Evolutionary conservation across 1,140 invertebrate species (phyloP).

Genomic region (Eulimnadia texana): DNA sequence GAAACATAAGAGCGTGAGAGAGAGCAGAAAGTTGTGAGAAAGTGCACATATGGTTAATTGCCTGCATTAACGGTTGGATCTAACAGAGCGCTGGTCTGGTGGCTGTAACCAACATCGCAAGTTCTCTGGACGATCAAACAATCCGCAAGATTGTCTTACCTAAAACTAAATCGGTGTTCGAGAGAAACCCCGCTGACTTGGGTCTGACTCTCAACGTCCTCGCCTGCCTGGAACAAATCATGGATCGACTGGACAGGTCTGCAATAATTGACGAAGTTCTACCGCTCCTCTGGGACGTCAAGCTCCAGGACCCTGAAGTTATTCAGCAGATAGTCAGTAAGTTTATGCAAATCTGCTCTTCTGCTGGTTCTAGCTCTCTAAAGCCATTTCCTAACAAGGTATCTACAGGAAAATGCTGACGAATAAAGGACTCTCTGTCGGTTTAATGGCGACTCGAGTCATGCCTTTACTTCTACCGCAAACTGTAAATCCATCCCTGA

Average conservation of each 20-base stretch:
- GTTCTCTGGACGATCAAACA: constrained; percentile 67
- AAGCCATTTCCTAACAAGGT: constrained; percentile 38
- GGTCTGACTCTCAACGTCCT: constrained; percentile 62
- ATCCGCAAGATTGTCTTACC: constrained; percentile 69
- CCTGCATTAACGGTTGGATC: no score
- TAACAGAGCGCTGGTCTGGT: constrained; percentile 77
- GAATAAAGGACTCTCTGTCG: constrained; percentile 72
- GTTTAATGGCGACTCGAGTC: constrained; percentile 82
- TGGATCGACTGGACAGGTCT: constrained; percentile 68
- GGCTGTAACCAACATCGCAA: constrained; percentile 68
- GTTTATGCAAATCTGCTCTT: neutral
- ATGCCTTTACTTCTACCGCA: constrained; percentile 85
- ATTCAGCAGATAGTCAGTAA: constrained; percentile 27
- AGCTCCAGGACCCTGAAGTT: constrained; percentile 60
- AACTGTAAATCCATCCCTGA: constrained; percentile 76
- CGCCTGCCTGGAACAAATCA: constrained; percentile 56
- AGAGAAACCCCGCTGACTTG: constrained; percentile 62
- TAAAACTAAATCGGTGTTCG: constrained; percentile 73
- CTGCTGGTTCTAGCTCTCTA: neutral
- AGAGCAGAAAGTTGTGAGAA: no score
- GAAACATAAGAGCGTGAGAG: no score
- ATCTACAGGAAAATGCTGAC: constrained; percentile 88
- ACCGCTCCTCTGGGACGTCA: constrained; percentile 73
- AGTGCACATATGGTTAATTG: no score
- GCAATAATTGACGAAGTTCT: constrained; percentile 84